These are phyloP conservation scores for Rhagium mordax DNA, from an alignment of 2,888 invertebrate species.

Conservation along the genomic window DNA sequence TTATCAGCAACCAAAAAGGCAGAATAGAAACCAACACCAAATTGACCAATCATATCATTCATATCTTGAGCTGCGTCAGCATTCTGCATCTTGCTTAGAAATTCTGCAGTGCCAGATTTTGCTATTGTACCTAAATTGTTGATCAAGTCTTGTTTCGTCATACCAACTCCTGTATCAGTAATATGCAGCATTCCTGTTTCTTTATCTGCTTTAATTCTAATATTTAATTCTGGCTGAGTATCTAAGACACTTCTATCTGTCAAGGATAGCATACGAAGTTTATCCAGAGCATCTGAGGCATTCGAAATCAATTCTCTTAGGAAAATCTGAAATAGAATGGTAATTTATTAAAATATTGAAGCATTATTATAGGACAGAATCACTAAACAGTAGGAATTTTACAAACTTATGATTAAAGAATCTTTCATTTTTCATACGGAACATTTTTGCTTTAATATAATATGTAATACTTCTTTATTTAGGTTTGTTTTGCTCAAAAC, in stretches of 20 bases:
- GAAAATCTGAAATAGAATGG: constrained; percentile 81
- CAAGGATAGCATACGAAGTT: constrained; percentile 93
- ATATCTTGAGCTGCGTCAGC: constrained; percentile 79
- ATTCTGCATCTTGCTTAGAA: constrained; percentile 92
- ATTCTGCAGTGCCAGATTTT: constrained; percentile 97
- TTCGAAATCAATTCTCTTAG: constrained; percentile 98
- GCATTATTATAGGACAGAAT: too few species aligned
- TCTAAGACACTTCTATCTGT: constrained; percentile 88
- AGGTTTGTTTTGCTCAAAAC: too few species aligned
- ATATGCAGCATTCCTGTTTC: constrained; percentile 93
- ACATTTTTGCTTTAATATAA: too few species aligned
- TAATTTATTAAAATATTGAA: background rate
- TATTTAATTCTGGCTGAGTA: constrained; percentile 85
- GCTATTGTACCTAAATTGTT: constrained; percentile 86
- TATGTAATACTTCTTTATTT: too few species aligned
- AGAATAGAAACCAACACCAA: constrained; percentile 99
- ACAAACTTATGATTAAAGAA: too few species aligned
- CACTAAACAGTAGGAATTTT: too few species aligned
- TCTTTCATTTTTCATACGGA: too few species aligned
- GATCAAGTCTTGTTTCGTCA: constrained; percentile 94
- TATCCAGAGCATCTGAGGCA: constrained; percentile 98
- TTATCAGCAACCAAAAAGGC: constrained; percentile 96
- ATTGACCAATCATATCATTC: constrained; percentile 99
- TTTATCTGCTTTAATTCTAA: constrained; percentile 94
- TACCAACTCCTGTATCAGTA: constrained; percentile 97